phyloP scores from a whole-genome alignment of 2,888 invertebrate genomes.

The Macroteleia sp. region DNA sequence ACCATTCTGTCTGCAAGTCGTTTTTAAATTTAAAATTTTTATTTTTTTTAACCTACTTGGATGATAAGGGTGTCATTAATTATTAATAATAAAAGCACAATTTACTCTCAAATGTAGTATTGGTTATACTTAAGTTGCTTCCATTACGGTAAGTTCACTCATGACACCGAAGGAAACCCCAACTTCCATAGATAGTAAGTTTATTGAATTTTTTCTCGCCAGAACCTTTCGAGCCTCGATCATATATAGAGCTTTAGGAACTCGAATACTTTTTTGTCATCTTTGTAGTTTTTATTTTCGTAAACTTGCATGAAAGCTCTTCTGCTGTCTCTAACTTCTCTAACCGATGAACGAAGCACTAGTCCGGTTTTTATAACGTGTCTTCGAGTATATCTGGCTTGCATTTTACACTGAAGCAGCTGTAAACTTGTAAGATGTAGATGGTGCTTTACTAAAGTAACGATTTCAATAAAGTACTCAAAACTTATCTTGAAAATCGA shows the following conservation, averaged over 20 bases:
- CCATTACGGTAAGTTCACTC: conserved; percentile 31
- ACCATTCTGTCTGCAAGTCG: too few species aligned
- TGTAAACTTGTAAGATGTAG: conserved; percentile 37
- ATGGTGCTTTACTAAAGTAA: conserved; percentile 16
- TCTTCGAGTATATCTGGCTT: conserved; percentile 32
- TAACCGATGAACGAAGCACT: conserved; percentile 46
- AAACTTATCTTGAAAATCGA: conserved; percentile 19
- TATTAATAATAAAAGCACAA: too few species aligned
- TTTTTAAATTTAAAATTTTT: too few species aligned
- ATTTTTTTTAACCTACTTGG: too few species aligned
- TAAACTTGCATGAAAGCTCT: conserved; percentile 49
- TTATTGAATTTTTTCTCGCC: conserved; percentile 42
- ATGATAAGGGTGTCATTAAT: too few species aligned
- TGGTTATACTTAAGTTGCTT: conserved; percentile 27
- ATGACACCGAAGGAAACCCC: conserved; percentile 14
- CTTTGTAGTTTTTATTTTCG: conserved; percentile 49
- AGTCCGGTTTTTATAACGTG: conserved; percentile 37
- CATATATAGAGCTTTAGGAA: conserved; percentile 31
- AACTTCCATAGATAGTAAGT: conserved; percentile 32
- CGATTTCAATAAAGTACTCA: conserved; percentile 19
- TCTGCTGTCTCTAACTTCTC: conserved; percentile 42
- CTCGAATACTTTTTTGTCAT: conserved; percentile 40
- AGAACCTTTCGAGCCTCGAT: conserved; percentile 30
- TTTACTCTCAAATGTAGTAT: too few species aligned
- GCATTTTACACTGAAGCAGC: conserved; percentile 44